Base-by-base conservation (phyloP, 2,113 vertebrate genomes). In the Cromileptes altivelis region DNA sequence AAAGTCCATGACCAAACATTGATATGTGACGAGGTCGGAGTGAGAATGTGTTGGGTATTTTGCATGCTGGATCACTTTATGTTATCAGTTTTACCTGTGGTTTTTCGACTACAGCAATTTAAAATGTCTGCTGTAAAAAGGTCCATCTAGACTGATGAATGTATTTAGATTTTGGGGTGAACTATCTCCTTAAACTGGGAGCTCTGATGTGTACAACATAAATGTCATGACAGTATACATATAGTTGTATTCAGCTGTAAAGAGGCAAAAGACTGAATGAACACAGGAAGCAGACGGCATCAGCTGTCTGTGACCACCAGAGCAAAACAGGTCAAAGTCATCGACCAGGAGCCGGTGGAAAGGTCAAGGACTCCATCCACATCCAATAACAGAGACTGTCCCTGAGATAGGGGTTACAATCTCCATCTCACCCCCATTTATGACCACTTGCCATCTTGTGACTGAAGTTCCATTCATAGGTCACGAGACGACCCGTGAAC, bases 281-380 rank as follows among this genome's bases (percentile, higher is more conserved):
- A 78, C 13, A 33, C 19, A 17, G 47, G 18, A 56, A 40, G 17
- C 8, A 23, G 21, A 45, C n/a, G 33, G 14, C 18, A 40, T 67
- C 52, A 74, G 7, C 37, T 49, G 13, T 73, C 47, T 63, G 19
- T 52, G 30, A 19, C n/a, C 30, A 53, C 33, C 56, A 69, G 72
- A 69, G 3, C 3, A 33, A 74, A 60, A 52, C 33, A 11, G 33
- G n/a, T 61, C 57, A 30, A 63, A 79, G 45, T n/a, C 33, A 45
- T 18, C 4, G 4, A 53, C 17, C 33, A 62, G 30, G 47, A 30
- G 15, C 40, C 11, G 30, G n/a, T 50, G 23, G 6, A 56, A 56
- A 37, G 27, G 23, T 57, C 40, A 56, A 33, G 33, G 13, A 55
- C 25, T 56, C n/a, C 23, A 42, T 61, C 33, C 55, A 37, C 2